These are phyloP conservation scores for Zalophus californianus DNA, from an alignment of 2,797 vertebrate genomes.

Conservation along the genomic window DNA sequence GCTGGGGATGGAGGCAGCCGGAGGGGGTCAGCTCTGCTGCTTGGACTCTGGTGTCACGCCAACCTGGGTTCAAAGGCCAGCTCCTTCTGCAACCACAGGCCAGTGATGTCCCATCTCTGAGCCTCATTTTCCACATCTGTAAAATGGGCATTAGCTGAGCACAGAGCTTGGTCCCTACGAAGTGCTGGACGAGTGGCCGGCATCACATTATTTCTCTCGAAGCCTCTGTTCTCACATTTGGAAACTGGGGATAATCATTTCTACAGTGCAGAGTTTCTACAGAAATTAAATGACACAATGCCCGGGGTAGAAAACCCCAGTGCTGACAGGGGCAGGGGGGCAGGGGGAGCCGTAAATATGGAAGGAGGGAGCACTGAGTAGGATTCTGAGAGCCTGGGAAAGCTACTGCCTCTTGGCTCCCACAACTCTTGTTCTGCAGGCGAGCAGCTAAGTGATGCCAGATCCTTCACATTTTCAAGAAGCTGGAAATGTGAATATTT, in stretches of 20 bases:
- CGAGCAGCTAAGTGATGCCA: neutral
- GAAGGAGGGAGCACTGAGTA: neutral
- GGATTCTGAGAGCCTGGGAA: neutral
- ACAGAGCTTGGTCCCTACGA: neutral
- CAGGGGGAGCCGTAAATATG: fast-evolving
- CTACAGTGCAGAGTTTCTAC: neutral
- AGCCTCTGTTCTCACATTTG: constrained; percentile 5
- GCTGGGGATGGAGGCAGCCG: neutral
- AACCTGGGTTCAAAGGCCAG: neutral
- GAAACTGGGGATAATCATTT: neutral
- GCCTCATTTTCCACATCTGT: neutral
- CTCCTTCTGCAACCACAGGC: neutral
- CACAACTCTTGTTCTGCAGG: neutral
- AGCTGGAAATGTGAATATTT: constrained; percentile 14
- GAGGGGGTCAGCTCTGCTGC: neutral
- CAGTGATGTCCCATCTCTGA: neutral
- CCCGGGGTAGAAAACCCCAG: neutral
- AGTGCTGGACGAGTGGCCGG: neutral
- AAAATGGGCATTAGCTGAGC: neutral
- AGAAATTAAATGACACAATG: neutral
- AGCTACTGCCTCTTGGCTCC: neutral
- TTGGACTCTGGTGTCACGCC: neutral
- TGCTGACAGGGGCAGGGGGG: neutral
- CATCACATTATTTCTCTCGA: neutral
- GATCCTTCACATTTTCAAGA: constrained; percentile 28